phyloP scores from a whole-genome alignment of 2,113 vertebrate genomes.

The Rousettus leschenaultii region DNA sequence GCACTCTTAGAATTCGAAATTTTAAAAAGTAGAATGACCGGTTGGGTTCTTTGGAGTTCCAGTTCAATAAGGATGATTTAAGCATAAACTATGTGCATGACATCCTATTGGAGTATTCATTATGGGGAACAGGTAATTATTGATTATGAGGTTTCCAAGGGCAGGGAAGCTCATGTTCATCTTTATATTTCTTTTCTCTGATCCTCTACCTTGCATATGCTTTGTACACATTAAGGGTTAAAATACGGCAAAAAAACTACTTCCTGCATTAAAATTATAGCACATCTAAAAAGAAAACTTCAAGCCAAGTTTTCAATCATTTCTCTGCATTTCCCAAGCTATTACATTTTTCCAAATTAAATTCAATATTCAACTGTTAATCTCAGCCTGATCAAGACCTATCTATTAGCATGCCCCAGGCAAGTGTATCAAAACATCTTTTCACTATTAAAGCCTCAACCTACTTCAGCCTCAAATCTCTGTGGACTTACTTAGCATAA shows the following conservation, averaged over 20 bases:
- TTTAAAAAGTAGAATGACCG: background rate
- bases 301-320: background rate
- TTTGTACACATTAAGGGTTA: background rate
- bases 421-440: slow-evolving; percentile 55
- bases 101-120: background rate
- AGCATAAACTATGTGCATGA: background rate
- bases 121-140: background rate
- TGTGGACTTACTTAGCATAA: slow-evolving; percentile 38
- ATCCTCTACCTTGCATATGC: background rate
- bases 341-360: slow-evolving; percentile 38
- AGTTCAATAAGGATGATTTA: background rate
- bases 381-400: background rate
- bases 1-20: background rate
- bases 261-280: background rate
- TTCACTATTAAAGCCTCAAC: slow-evolving; percentile 46
- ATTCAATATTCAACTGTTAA: slow-evolving; percentile 20
- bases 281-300: background rate
- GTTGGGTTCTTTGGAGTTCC: background rate
- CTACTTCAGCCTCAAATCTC: slow-evolving; percentile 57
- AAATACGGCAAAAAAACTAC: background rate
- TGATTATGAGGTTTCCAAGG: background rate
- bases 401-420: background rate
- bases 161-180: background rate
- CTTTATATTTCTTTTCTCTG: background rate
- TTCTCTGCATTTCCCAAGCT: background rate